Base-by-base conservation (phyloP, 2,113 vertebrate genomes). In the Corythoichthys haematopterus region DNA sequence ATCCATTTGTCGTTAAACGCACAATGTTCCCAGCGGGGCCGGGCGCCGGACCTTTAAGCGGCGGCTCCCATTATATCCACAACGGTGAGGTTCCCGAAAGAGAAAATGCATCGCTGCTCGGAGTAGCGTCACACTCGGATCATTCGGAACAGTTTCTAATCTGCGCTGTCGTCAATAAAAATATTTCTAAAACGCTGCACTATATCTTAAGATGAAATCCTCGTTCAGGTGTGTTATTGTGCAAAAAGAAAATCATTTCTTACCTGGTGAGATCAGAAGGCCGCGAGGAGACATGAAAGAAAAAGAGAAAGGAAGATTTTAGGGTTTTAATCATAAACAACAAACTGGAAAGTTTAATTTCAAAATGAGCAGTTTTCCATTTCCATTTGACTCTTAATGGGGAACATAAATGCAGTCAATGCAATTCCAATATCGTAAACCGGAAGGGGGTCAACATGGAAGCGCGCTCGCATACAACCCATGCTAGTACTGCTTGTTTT, bases 1-100 rank as follows among this genome's bases (percentile, higher is more conserved):
- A 71, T 69, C n/a, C 1, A n/a, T 51, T 65, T 64, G 55, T 48
- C 33, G 52, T 50, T 57, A n/a, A 69, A 62, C 0, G 28, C 20
- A 45, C 36, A 46, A 48, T 37, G 10, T 62, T 68, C 46, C 43
- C 76, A 74, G 74, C 73, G 47, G 65, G 59, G 20, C 48, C 5
- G 37, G 5, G 16, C 46, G 57, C 64, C 11, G 59, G 51, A 74
- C 59, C 66, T 72, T 75, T 57, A 56, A 80, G 64, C 2, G n/a
- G 3, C 6, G 10, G 15, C 65, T 52, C 62, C 64, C 33, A 2
- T 65, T 4, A 60, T 69, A 75, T 28, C 60, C 40, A 67, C 4
- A 6, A 56, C 57, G 47, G 55, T 12, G 57, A 2, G 35, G 35
- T 11, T 68, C 50, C 69, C 3, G 20, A 46, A 5, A n/a, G 11